A percentile compares a stretch with the other conserved stretches of the same genome.
Evolutionary conservation across 2,113 vertebrate species (phyloP).

Genomic region (Prionailurus viverrinus): DNA sequence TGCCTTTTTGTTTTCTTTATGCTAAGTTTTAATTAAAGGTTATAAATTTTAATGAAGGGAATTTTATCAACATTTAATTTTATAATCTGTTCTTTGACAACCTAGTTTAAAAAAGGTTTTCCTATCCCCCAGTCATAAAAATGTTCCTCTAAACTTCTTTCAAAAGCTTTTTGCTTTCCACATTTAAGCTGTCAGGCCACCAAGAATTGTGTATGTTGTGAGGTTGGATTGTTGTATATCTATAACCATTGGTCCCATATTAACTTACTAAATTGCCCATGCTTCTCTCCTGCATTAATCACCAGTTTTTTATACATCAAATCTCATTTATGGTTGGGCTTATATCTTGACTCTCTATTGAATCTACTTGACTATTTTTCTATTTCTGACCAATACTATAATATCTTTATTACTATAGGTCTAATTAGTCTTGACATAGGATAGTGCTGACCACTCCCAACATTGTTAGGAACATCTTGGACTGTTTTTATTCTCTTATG

Average conservation of each 20-base stretch:
- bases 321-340: background rate
- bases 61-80: background rate
- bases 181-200: background rate
- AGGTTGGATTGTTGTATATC: background rate
- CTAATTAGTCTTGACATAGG: background rate
- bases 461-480: background rate
- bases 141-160: background rate
- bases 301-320: background rate
- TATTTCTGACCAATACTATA: background rate
- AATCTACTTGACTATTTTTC: background rate
- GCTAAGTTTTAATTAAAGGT: background rate
- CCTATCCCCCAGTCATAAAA: background rate
- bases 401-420: background rate
- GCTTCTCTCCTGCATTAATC: background rate
- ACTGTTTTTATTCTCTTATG: background rate
- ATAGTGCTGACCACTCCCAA: background rate
- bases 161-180: constrained; percentile 14
- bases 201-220: background rate
- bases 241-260: background rate
- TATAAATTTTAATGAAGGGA: background rate
- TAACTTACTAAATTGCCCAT: background rate
- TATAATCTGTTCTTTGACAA: background rate
- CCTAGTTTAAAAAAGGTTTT: background rate
- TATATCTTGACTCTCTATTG: background rate
- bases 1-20: background rate